A percentile compares a stretch with the other conserved stretches of the same genome.
Evolutionary conservation across 2,797 vertebrate genomes (phyloP).

Genomic region (Cygnus olor): DNA sequence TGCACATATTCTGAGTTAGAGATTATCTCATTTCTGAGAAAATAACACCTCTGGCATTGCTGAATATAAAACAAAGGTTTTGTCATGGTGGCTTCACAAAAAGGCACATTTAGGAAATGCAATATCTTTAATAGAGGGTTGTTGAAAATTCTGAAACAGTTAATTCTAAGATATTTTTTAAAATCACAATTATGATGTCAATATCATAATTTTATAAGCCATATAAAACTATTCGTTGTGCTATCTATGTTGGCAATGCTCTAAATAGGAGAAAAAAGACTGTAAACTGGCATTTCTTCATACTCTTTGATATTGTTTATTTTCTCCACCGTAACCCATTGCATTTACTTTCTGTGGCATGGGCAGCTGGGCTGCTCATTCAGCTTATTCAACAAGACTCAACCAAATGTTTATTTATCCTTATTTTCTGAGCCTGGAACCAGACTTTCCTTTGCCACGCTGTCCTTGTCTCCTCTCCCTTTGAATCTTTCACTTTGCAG

Average conservation of each 20-base stretch:
- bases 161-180: neutral
- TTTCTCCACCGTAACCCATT: neutral
- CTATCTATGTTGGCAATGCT: neutral
- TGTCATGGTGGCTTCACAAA: neutral
- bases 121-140: neutral
- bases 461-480: neutral
- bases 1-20: neutral
- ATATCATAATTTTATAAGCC: neutral
- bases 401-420: neutral
- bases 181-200: neutral
- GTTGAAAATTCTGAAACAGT: neutral
- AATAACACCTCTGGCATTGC: conserved; percentile 22
- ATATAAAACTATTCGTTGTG: neutral
- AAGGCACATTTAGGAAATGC: neutral
- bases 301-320: neutral
- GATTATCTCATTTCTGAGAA: conserved; percentile 30
- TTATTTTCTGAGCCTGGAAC: neutral
- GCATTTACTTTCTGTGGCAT: neutral
- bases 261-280: neutral
- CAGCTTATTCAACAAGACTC: neutral
- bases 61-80: conserved; percentile 27
- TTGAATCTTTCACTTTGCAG: neutral
- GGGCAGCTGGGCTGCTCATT: neutral
- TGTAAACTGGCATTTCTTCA: neutral
- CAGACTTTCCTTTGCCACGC: neutral